Base-by-base conservation (phyloP, 1,140 invertebrate genomes). In the Teleogryllus occipitalis region DNA sequence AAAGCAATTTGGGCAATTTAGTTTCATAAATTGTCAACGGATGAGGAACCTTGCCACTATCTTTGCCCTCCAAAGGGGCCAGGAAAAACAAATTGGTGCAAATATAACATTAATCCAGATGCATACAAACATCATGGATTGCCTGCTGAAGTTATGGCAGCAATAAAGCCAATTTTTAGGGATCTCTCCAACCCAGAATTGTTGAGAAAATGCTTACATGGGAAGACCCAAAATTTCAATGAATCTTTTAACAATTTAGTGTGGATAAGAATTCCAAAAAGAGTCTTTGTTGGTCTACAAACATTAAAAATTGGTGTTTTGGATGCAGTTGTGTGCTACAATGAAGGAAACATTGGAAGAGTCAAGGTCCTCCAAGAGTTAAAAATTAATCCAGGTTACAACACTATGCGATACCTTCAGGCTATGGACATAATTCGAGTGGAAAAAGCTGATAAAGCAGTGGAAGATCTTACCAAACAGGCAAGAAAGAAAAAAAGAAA, bases 1-100 rank as follows among this genome's bases (percentile, higher is more conserved):
- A 82, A 81, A n/a, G 81, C 80, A 47, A 82, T 84, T 48, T 82
- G 82, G 82, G 83, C 82, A 48, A 82, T 79, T n/a, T 83, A 78
- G 54, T 82, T 81, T 74, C 82, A 84, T 72, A 82, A 81, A 77
- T 79, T 81, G 75, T 83, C 83, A 10, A 83, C 82, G 4, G 80
- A 84, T 54, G 76, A 79, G 75, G 82, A 83, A 21, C 82, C 82
- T 18, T 77, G 79, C 73, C 82, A 83, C 75, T 6, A 79, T 21
- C 74, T 82, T 73, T 83, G 82, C 75, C 82, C 82, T 39, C 54
- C 54, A 12, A 72, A 72, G 18, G 54, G 54, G 54, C 8, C n/a
- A 12, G 75, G 75, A 21, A 39, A 22, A 22, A 10, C n/a, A 8
- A 8, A n/a, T 76, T 76, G 75, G 75, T 76, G 75, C 21, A 76